phyloP scores from a whole-genome alignment of 2,797 vertebrate genomes.

The Margarornis squamiger region DNA sequence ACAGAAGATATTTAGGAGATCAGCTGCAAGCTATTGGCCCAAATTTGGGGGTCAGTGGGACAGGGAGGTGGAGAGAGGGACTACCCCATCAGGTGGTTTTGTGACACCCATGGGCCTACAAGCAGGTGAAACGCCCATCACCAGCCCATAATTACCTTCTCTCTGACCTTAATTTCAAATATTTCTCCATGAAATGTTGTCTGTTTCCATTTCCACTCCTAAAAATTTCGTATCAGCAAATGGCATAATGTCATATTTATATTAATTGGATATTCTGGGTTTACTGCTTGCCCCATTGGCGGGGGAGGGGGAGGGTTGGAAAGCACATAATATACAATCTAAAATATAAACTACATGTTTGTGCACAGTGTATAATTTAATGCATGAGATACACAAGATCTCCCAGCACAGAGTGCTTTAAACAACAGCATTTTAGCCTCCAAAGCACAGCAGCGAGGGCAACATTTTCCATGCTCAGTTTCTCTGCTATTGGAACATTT shows the following conservation, averaged over 20 bases:
- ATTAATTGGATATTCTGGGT: constrained; percentile 57
- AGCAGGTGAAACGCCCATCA: not conserved
- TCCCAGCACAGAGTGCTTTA: constrained; percentile 66
- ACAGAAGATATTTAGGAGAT: not conserved
- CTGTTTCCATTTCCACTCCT: not conserved
- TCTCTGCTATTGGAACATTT: constrained; percentile 80
- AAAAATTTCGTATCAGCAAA: constrained; percentile 7
- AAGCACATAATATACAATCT: not conserved
- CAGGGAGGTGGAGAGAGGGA: not conserved
- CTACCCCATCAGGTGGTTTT: not conserved
- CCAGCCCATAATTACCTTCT: not conserved
- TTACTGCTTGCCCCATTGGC: not conserved
- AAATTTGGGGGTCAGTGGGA: not conserved
- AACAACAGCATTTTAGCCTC: constrained; percentile 77
- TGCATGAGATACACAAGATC: constrained; percentile 50
- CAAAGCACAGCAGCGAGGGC: constrained; percentile 62
- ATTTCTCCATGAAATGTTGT: not conserved
- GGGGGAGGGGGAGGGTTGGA: not conserved
- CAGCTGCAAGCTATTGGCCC: not conserved
- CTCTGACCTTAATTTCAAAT: constrained; percentile 11
- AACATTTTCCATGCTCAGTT: constrained; percentile 66
- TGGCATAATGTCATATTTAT: not conserved
- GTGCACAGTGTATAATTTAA: constrained; percentile 68
- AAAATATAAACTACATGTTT: constrained; percentile 39
- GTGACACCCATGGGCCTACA: not conserved